Percentiles rank a stretch among this genome's conserved stretches.
Conservation (phyloP, 2,797 vertebrate genomes). For the Diplodus sargus region DNA sequence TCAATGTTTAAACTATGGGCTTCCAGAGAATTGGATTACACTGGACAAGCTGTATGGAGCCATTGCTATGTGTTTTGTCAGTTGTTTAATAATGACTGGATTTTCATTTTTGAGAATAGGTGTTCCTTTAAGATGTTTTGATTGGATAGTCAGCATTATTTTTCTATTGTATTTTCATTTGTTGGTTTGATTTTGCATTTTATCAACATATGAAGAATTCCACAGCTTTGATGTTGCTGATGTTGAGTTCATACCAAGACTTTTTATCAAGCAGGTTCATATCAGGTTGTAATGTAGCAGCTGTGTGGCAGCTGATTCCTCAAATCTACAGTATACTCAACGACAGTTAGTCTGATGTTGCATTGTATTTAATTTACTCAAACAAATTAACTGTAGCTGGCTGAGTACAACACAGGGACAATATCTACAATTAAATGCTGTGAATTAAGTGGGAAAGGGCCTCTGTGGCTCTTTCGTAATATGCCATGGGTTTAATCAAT, state of each 20-base stretch:
- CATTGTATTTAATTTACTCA: conserved; percentile 43
- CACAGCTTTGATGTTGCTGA: neutral
- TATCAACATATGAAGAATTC: neutral
- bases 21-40: no score
- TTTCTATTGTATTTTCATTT: no score
- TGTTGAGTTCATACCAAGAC: neutral
- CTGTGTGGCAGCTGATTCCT: conserved; percentile 13
- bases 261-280: neutral
- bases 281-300: conserved; percentile 25
- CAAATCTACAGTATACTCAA: neutral
- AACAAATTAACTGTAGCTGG: conserved; percentile 29
- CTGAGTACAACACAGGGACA: conserved; percentile 40
- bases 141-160: no score
- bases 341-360: neutral
- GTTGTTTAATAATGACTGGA: no score
- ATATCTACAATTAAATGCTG: conserved; percentile 31
- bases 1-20: no score
- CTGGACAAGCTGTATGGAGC: no score
- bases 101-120: no score
- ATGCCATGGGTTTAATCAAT: conserved; percentile 46
- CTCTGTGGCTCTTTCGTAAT: conserved; percentile 41
- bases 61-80: no score
- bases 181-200: no score
- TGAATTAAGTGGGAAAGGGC: conserved; percentile 18
- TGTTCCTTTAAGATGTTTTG: neutral